phyloP scores from a whole-genome alignment of 2,797 vertebrate genomes.

The Intellagama lesueurii region DNA sequence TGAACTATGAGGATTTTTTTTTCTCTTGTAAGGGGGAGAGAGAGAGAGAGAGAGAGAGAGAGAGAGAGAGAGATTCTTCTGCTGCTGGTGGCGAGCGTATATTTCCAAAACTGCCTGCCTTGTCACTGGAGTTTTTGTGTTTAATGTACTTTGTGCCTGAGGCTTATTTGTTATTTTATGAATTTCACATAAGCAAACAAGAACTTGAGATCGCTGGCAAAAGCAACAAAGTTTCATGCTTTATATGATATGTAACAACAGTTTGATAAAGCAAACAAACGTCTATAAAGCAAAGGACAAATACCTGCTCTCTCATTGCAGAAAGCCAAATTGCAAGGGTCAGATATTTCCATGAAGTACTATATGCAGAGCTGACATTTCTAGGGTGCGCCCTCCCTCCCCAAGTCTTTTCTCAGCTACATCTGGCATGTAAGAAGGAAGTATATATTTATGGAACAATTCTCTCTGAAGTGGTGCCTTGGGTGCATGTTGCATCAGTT shows the following conservation, averaged over 20 bases:
- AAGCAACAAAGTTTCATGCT: neutral
- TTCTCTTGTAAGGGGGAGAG: neutral
- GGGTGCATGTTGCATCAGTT: slow-evolving; percentile 66
- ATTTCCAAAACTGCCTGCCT: neutral
- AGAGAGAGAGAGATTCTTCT: neutral
- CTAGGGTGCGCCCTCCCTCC: neutral
- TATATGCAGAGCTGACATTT: slow-evolving; percentile 33
- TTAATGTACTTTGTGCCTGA: neutral
- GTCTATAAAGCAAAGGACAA: neutral
- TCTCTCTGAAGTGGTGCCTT: slow-evolving; percentile 72
- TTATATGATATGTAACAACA: neutral
- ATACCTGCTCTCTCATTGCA: slow-evolving; percentile 15
- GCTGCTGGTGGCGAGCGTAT: no score
- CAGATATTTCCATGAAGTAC: slow-evolving; percentile 45
- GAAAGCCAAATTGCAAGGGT: slow-evolving; percentile 47
- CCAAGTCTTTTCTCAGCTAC: slow-evolving; percentile 66
- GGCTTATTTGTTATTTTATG: neutral
- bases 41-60: neutral
- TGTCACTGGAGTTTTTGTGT: neutral
- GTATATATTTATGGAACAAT: slow-evolving; percentile 68
- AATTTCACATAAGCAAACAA: slow-evolving; percentile 1
- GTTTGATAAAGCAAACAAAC: slow-evolving; percentile 3
- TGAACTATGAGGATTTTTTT: neutral
- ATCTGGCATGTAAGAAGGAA: slow-evolving; percentile 73
- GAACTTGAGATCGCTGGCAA: slow-evolving; percentile 9